These are phyloP conservation scores for Anarrhichthys ocellatus DNA, from an alignment of 2,113 vertebrate species.

Conservation along the genomic window DNA sequence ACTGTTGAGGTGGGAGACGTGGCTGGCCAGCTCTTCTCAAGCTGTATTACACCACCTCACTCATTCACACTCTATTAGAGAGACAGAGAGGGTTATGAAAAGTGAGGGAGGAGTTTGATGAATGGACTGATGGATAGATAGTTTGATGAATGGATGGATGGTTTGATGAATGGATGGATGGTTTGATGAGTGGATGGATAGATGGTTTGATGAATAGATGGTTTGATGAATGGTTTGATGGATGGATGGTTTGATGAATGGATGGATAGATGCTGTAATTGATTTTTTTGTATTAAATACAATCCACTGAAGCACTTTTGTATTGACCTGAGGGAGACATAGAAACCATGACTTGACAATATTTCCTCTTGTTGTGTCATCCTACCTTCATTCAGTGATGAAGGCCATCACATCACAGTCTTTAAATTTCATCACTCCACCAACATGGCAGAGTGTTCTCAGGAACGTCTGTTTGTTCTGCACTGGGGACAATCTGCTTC, in stretches of 20 bases:
- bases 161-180: background rate
- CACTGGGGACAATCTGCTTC: background rate
- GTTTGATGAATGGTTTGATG: too few relatives aligned
- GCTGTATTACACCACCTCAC: constrained; percentile 35
- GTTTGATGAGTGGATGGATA: background rate
- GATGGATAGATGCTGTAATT: background rate
- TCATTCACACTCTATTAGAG: constrained; percentile 17
- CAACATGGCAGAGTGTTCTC: background rate
- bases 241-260: background rate
- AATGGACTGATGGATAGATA: background rate
- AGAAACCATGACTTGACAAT: background rate
- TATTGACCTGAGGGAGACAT: background rate
- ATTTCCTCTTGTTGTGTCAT: background rate
- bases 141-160: too few relatives aligned
- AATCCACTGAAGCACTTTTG: background rate
- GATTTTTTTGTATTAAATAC: background rate
- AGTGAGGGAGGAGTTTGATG: background rate
- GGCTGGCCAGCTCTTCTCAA: constrained; percentile 17
- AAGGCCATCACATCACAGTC: background rate
- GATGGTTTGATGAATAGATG: background rate
- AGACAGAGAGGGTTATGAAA: background rate
- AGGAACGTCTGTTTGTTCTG: background rate
- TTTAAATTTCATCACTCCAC: background rate
- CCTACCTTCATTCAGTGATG: background rate
- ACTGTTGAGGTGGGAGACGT: constrained; percentile 50